Evolutionary conservation across 2,888 invertebrate species (phyloP).

Genomic region (Odontothrips loti): DNA sequence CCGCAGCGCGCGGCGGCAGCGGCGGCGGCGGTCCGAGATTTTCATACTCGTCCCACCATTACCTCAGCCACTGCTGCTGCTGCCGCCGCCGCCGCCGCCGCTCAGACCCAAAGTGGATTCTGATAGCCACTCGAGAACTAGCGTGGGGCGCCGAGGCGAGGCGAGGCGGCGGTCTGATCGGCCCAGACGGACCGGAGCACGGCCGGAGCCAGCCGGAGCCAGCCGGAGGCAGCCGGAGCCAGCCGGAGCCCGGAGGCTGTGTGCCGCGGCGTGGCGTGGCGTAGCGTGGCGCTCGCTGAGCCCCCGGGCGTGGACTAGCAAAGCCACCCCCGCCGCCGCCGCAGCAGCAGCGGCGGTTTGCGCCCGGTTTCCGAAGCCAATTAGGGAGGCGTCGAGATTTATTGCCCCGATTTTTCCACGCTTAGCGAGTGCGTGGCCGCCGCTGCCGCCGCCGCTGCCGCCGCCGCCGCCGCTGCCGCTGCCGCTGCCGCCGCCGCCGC

Average conservation of each 20-base stretch:
- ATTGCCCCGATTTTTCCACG: slow-evolving; percentile 22
- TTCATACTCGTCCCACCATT: neutral
- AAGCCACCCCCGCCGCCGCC: too few relatives aligned
- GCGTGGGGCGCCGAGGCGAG: neutral
- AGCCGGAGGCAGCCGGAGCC: too few relatives aligned
- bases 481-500: too few relatives aligned
- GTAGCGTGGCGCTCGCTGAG: too few relatives aligned
- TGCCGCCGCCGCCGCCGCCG: neutral
- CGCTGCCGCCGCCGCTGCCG: neutral
- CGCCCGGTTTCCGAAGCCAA: neutral
- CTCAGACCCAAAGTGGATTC: slow-evolving; percentile 15
- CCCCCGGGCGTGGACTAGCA: too few relatives aligned
- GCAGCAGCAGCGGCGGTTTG: neutral
- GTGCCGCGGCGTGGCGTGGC: too few relatives aligned
- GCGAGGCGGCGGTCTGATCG: neutral
- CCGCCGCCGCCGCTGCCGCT: neutral
- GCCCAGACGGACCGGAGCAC: neutral
- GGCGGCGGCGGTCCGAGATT: too few relatives aligned
- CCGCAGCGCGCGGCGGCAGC: too few relatives aligned
- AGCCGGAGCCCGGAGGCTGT: too few relatives aligned
- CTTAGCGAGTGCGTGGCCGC: neutral
- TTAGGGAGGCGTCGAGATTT: slow-evolving; percentile 2
- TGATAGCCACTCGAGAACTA: slow-evolving; percentile 8
- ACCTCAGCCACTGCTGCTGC: neutral
- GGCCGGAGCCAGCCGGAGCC: neutral